These are phyloP conservation scores for Pangasius krempfi DNA, from an alignment of 2,797 vertebrate species.

Conservation along the genomic window DNA sequence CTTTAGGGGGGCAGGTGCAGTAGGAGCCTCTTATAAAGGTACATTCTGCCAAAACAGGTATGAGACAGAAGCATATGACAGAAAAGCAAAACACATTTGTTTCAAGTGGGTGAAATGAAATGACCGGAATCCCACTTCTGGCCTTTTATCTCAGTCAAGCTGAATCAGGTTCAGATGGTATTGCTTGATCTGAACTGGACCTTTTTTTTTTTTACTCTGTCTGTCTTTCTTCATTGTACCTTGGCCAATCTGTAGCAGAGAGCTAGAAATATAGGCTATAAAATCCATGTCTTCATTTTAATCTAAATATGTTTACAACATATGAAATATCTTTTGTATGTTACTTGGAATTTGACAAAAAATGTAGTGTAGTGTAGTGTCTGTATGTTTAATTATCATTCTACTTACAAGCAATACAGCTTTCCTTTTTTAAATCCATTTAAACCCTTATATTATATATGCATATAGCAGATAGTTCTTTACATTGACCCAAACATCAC, in stretches of 20 bases:
- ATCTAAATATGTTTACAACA: background rate
- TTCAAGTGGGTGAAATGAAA: slow-evolving; percentile 47
- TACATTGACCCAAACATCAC: background rate
- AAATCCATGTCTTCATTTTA: background rate
- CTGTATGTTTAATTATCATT: too few species aligned
- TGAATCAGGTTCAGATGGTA: slow-evolving; percentile 41
- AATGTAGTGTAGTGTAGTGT: too few species aligned
- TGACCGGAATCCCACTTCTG: slow-evolving; percentile 42
- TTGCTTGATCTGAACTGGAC: slow-evolving; percentile 36
- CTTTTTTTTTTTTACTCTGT: background rate
- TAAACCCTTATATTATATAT: background rate
- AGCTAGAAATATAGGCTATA: slow-evolving; percentile 15
- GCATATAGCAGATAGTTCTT: background rate
- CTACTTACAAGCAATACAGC: too few species aligned
- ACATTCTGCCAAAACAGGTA: slow-evolving; percentile 27
- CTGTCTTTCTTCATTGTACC: slow-evolving; percentile 34
- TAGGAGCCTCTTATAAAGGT: slow-evolving; percentile 8
- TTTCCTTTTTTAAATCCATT: background rate
- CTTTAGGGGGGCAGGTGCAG: slow-evolving; percentile 21
- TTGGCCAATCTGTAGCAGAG: background rate
- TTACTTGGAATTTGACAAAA: too few species aligned
- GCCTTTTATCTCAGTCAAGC: slow-evolving; percentile 53
- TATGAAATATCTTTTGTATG: too few species aligned
- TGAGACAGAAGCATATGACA: slow-evolving; percentile 42
- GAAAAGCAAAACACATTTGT: slow-evolving; percentile 40